phyloP scores from a whole-genome alignment of 2,888 invertebrate species.

The Tortricodes alternella region DNA sequence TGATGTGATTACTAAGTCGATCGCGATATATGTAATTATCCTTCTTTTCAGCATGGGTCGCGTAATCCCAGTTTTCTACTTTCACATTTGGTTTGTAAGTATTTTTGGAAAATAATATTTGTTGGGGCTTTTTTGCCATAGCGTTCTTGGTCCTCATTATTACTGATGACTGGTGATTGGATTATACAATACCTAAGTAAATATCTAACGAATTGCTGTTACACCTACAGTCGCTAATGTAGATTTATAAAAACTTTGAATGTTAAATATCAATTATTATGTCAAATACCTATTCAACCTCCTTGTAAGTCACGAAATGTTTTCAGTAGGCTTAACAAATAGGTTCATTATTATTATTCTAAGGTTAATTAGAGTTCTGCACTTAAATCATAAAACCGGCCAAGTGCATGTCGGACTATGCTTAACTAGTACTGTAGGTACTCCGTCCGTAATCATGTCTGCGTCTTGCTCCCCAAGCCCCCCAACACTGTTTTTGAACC shows the following conservation, averaged over 20 bases:
- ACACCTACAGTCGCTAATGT: background rate
- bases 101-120: constrained; percentile 74
- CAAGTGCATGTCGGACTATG: too few species aligned
- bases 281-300: too few species aligned
- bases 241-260: background rate
- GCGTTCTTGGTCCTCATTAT: constrained; percentile 60
- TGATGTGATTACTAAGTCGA: constrained; percentile 67
- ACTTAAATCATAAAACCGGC: too few species aligned
- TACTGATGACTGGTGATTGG: constrained; percentile 8
- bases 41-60: constrained; percentile 65
- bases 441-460: too few species aligned
- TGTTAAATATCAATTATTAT: too few species aligned
- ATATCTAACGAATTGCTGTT: background rate
- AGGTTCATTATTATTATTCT: too few species aligned
- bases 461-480: too few species aligned
- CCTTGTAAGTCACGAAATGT: too few species aligned
- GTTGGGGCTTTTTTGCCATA: constrained; percentile 69
- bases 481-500: too few species aligned
- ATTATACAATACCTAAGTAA: background rate
- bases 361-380: too few species aligned
- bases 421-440: too few species aligned
- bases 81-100: constrained; percentile 64
- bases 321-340: too few species aligned
- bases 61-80: constrained; percentile 73
- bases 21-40: constrained; percentile 78